Conservation (phyloP, 2,113 vertebrate genomes). For the Chrysemys picta region DNA sequence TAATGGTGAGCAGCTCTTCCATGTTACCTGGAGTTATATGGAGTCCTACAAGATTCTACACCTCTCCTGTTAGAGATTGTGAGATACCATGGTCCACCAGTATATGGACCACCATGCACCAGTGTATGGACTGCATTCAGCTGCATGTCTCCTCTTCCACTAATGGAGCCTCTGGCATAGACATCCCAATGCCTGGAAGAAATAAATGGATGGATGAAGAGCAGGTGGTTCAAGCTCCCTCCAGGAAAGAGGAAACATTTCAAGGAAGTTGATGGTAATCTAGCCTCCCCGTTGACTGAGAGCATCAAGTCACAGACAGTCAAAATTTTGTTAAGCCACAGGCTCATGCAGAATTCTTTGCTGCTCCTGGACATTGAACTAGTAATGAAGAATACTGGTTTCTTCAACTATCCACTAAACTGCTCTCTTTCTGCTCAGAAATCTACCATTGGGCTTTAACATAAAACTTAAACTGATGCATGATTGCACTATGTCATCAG, state of each 20-base stretch:
- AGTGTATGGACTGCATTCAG: background rate
- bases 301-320: background rate
- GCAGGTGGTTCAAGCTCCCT: background rate
- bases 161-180: background rate
- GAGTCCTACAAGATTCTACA: background rate
- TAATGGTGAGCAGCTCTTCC: background rate
- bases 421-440: background rate
- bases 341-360: background rate
- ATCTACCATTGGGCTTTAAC: background rate
- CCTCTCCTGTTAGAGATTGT: fast-evolving
- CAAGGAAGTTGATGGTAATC: background rate
- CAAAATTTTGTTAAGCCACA: background rate
- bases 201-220: background rate
- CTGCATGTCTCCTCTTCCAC: background rate
- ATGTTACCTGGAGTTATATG: background rate
- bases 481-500: no score
- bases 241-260: background rate
- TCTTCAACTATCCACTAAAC: background rate
- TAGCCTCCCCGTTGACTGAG: background rate
- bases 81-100: background rate
- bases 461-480: background rate
- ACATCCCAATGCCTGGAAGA: background rate
- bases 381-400: background rate
- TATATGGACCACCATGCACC: background rate
- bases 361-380: background rate